phyloP scores from a whole-genome alignment of 1,140 invertebrate species.

The Drosophila cardini region DNA sequence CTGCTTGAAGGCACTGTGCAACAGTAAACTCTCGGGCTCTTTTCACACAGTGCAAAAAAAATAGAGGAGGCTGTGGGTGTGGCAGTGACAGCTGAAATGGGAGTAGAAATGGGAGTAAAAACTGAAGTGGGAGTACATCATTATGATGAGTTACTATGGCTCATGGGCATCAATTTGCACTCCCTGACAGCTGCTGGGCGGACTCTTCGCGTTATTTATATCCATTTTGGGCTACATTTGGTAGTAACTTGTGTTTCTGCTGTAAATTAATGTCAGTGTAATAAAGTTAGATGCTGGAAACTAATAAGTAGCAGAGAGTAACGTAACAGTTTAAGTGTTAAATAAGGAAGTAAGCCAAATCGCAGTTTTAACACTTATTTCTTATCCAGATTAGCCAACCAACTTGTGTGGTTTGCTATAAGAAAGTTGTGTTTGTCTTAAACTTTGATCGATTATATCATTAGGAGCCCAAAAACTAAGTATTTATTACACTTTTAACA shows the following conservation, averaged over 20 bases:
- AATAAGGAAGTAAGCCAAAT: background rate
- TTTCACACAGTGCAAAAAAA: slow-evolving; percentile 37
- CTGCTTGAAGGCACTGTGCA: slow-evolving; percentile 11
- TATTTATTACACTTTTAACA: no score
- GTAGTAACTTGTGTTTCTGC: background rate
- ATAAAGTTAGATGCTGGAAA: background rate
- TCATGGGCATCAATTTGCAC: slow-evolving; percentile 63
- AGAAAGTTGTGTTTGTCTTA: no score
- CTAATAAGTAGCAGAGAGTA: slow-evolving; percentile 8
- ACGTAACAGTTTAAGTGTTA: background rate
- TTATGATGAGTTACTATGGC: slow-evolving; percentile 47
- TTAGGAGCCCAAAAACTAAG: no score
- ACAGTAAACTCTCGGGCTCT: slow-evolving; percentile 28
- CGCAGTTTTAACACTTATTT: background rate
- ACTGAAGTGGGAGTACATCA: background rate
- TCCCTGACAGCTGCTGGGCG: slow-evolving; percentile 59
- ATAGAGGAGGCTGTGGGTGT: background rate
- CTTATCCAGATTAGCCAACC: no score
- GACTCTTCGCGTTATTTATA: slow-evolving; percentile 20
- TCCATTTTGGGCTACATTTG: slow-evolving; percentile 14
- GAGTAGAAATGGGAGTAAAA: background rate
- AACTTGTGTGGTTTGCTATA: no score
- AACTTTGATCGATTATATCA: no score
- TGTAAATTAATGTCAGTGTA: slow-evolving; percentile 10
- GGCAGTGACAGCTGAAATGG: background rate